Percentiles rank a stretch among this genome's conserved stretches.
Evolutionary conservation across 2,797 vertebrate genomes (phyloP).

Genomic region (Gymnodraco acuticeps): DNA sequence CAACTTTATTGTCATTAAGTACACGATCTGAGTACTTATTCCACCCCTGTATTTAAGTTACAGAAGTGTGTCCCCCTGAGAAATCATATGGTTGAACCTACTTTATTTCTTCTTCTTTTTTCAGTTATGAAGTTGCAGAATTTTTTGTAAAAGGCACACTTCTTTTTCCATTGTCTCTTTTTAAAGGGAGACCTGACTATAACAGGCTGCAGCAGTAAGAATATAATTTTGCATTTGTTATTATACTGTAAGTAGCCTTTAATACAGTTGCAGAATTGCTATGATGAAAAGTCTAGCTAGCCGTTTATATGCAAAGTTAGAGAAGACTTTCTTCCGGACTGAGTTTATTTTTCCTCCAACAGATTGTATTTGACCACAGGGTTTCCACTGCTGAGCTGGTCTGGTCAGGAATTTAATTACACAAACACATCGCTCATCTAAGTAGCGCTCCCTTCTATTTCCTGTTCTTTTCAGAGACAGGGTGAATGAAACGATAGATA

Average conservation of each 20-base stretch:
- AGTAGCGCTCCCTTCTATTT: constrained; percentile 43
- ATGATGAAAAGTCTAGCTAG: constrained; percentile 6
- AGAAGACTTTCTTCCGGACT: constrained; percentile 14
- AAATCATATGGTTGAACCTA: not conserved
- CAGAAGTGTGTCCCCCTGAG: not conserved
- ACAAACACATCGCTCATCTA: constrained; percentile 51
- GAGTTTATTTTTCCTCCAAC: constrained; percentile 18
- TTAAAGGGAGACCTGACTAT: no score
- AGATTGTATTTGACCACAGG: constrained; percentile 50
- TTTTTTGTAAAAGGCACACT: not conserved
- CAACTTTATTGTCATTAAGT: no score
- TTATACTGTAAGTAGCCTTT: no score
- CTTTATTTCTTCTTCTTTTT: not conserved
- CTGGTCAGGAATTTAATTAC: constrained; percentile 72
- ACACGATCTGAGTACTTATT: no score
- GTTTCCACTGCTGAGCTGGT: constrained; percentile 45
- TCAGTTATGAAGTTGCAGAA: not conserved
- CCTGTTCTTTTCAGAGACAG: constrained; percentile 55
- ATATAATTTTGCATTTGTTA: no score
- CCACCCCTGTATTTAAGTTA: not conserved
- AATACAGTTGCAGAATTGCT: not conserved
- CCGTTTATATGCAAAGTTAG: not conserved
- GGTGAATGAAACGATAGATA: constrained; percentile 45
- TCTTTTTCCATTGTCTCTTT: no score
- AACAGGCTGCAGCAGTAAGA: no score